Conservation (phyloP, 2,113 vertebrate species). For the Chunga burmeisteri region DNA sequence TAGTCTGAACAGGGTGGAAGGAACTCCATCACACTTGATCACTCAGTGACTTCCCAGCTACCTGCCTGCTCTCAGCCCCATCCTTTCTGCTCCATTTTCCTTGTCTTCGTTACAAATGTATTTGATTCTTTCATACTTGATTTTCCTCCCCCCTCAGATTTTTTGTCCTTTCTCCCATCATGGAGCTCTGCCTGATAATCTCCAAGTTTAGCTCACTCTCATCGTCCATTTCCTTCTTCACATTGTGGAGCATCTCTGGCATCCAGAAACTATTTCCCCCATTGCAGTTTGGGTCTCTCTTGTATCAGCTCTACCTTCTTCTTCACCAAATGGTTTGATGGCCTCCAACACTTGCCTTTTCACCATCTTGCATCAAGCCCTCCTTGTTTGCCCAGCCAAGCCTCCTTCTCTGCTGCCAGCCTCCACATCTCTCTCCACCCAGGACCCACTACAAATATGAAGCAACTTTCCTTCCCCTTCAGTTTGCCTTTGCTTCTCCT, state of each 20-base stretch:
- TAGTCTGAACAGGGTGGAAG: neutral
- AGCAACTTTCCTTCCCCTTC: neutral
- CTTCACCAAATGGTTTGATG: neutral
- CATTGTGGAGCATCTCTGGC: neutral
- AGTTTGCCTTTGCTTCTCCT: neutral
- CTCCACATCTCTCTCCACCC: neutral
- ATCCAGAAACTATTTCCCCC: neutral
- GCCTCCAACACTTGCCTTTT: neutral
- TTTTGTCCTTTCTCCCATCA: neutral
- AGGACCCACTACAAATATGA: neutral
- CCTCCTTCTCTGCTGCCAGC: neutral
- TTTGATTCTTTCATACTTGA: neutral
- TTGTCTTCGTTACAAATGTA: neutral
- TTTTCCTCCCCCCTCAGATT: neutral
- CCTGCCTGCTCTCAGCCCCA: neutral
- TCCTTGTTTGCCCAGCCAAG: neutral
- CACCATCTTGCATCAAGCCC: neutral
- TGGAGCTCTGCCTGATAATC: neutral
- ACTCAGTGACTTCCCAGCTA: neutral
- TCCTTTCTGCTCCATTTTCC: neutral
- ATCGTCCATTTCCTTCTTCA: neutral
- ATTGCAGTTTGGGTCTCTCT: neutral
- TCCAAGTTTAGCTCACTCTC: neutral
- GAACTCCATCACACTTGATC: neutral
- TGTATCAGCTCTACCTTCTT: neutral